Percentiles rank a stretch among this genome's conserved stretches.
Conservation (phyloP, 2,113 vertebrate genomes). For the Heterochromis multidens region DNA sequence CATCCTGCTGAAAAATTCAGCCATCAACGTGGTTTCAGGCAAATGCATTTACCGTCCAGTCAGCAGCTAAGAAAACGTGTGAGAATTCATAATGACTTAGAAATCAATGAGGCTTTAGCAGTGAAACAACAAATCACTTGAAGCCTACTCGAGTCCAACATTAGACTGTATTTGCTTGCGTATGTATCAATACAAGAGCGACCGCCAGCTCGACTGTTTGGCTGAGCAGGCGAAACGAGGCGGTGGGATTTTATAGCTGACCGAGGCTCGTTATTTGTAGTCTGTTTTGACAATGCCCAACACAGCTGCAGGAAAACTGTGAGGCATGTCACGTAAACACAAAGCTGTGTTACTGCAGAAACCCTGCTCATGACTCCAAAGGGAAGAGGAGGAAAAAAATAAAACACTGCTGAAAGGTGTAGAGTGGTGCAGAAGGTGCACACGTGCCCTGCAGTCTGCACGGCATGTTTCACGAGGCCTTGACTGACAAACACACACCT, state of each 20-base stretch:
- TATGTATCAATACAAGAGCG: not conserved
- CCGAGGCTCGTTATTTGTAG: not conserved
- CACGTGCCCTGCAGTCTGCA: not conserved
- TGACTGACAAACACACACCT: not conserved
- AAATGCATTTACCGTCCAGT: not conserved
- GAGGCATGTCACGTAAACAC: not conserved
- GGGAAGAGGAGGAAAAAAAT: rapidly evolving
- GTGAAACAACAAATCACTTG: not conserved
- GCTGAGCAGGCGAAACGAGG: not conserved
- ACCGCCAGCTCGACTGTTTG: not conserved
- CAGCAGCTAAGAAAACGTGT: slow-evolving; percentile 3
- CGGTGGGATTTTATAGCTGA: not conserved
- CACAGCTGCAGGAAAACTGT: not conserved
- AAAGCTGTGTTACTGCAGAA: not conserved
- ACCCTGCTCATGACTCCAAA: not conserved
- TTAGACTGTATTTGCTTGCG: not conserved
- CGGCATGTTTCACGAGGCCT: slow-evolving; percentile 6
- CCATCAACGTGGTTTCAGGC: not conserved
- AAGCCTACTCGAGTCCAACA: not conserved
- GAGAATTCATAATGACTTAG: not conserved
- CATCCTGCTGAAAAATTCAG: not conserved
- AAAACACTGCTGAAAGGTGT: not conserved
- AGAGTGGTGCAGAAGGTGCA: not conserved
- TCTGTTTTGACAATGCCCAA: not conserved
- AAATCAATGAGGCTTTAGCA: slow-evolving; percentile 13